Base-by-base conservation (phyloP, 2,888 invertebrate genomes). In the Cheilosia scutellata region DNA sequence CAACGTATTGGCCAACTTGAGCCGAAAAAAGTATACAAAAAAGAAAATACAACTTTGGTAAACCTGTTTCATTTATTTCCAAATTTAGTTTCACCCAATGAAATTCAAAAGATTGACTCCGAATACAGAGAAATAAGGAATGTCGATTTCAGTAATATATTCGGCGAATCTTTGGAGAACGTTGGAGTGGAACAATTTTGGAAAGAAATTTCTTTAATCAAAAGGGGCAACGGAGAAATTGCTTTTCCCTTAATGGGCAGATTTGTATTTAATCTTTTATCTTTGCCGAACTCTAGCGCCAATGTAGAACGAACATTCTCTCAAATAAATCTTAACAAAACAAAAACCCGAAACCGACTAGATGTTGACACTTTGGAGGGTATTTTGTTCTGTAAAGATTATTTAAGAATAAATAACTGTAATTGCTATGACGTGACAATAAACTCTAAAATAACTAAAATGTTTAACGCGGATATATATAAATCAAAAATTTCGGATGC, bases 21-120 rank as follows among this genome's bases (percentile, higher is more conserved):
- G 13, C 42, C 42, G n/a, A n/a, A 42, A 42, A 42, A 42, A 42
- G 42, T 42, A 13, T 42, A 11, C n/a, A 42, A 42, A n/a, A 42
- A 42, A 42, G n/a, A 42, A 42, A 42, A 5, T 4, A 40, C 13
- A 40, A 40, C 40, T 11, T 13, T 40, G 3, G 40, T 40, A 13
- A 40, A 40, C 11, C 40, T 40, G 11, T 42, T n/a, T 42, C 13
- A 42, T 42, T 42, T 42, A 13, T 42, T 42, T 42, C 42, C 42
- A 42, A 42, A 42, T 42, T n/a, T 42, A 42, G n/a, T 42, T 42
- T 42, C 5, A n/a, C 42, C n/a, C 4, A 42, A 42, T 42, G 42
- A n/a, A 42, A n/a, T n/a, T n/a, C 42, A 42, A 42, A 42, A n/a
- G 5, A n/a, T 42, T 42, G 42, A n/a, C 42, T 42, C 42, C 42